These are phyloP conservation scores for Cavia aperea DNA, from an alignment of 2,113 vertebrate genomes.

Conservation along the genomic window DNA sequence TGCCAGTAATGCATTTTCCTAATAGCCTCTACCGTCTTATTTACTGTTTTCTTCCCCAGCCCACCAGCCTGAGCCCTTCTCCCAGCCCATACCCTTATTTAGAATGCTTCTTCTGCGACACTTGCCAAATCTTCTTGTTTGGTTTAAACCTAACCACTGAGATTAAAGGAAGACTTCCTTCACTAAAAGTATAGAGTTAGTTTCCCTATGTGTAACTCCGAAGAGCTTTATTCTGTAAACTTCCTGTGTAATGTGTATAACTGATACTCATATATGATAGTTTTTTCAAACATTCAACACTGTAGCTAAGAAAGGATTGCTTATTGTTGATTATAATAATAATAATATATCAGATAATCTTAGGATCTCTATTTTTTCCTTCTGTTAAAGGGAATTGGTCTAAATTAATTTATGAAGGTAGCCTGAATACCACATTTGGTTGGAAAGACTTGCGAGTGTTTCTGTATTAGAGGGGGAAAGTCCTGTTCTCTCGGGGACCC, in stretches of 20 bases:
- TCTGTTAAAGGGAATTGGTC: constrained; percentile 9
- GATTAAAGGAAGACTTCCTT: neutral
- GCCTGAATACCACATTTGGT: neutral
- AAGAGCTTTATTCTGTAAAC: constrained; percentile 9
- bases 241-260: neutral
- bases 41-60: neutral
- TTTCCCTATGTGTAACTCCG: neutral
- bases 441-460: constrained; percentile 26
- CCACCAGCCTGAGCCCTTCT: neutral
- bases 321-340: neutral
- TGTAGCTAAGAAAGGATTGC: neutral
- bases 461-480: neutral
- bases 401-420: constrained; percentile 10
- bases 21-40: neutral
- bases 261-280: neutral
- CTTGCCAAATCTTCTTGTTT: neutral
- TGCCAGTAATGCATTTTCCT: neutral
- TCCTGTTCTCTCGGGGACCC: neutral
- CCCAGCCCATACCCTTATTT: neutral
- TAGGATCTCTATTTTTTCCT: neutral
- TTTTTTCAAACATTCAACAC: constrained; percentile 19
- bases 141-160: neutral
- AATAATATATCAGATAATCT: neutral
- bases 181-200: neutral
- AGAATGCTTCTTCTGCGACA: neutral